phyloP scores from a whole-genome alignment of 2,113 vertebrate genomes.

The Speoplatyrhinus poulsoni region DNA sequence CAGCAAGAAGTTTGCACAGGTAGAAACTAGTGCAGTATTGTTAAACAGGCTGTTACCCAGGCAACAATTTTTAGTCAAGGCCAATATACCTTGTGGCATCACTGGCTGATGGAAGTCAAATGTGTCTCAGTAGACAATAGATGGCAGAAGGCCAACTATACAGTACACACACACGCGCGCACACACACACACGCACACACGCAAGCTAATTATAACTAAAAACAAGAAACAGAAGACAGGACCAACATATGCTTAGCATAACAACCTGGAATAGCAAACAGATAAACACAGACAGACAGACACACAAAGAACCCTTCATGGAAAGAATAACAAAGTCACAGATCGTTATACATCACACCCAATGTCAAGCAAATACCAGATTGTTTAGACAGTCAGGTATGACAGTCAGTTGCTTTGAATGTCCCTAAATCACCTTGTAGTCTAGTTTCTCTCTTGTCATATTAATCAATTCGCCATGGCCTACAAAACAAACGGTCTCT shows the following conservation, averaged over 20 bases:
- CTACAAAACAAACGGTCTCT: no score
- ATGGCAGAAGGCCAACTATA: neutral
- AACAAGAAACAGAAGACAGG: neutral
- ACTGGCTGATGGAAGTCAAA: neutral
- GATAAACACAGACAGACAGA: constrained; percentile 1
- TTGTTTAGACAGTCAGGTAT: neutral
- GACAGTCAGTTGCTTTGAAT: no score
- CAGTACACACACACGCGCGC: neutral
- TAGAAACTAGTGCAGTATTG: no score
- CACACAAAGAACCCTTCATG: neutral
- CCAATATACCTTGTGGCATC: neutral
- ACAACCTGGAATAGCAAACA: neutral
- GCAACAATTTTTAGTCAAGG: constrained; percentile 9
- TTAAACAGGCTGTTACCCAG: no score
- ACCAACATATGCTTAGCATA: neutral
- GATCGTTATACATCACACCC: no score
- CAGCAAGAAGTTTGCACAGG: no score
- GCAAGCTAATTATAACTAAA: neutral
- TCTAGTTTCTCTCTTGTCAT: no score
- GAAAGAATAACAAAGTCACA: neutral
- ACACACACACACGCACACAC: neutral
- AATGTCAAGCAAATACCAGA: no score
- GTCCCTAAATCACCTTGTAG: no score
- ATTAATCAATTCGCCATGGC: no score
- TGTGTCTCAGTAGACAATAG: constrained; percentile 12